A percentile compares a stretch with the other conserved stretches of the same genome.
Evolutionary conservation across 1,140 invertebrate species (phyloP).

Genomic region (Drosophila carrolli): DNA sequence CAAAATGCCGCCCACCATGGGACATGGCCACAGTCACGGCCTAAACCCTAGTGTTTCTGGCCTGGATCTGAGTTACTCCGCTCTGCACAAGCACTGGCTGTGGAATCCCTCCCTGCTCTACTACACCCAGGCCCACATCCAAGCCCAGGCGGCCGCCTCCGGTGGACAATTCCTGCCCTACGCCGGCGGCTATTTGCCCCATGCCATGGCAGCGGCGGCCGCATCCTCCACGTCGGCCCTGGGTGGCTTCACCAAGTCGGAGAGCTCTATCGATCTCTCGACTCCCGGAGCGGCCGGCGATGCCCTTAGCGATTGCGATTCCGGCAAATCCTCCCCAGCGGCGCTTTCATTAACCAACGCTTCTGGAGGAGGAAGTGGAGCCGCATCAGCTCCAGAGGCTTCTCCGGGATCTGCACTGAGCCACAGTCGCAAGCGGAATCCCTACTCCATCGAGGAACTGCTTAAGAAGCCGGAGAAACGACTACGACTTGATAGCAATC

Average conservation of each 20-base stretch:
- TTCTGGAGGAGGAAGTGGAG: conserved; percentile 4
- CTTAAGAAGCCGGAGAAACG: conserved; percentile 91
- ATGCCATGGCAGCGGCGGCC: conserved; percentile 57
- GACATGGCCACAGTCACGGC: conserved; percentile 43
- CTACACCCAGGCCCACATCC: conserved; percentile 77
- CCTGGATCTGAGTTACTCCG: conserved; percentile 74
- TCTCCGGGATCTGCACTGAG: conserved; percentile 11
- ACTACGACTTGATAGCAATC: conserved; percentile 48
- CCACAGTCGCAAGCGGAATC: conserved; percentile 89
- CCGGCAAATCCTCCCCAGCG: conserved; percentile 79
- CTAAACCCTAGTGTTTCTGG: conserved; percentile 31
- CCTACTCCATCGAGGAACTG: conserved; percentile 94
- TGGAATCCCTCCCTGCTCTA: conserved; percentile 83
- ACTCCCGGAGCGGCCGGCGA: conserved; percentile 55
- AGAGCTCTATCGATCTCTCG: conserved; percentile 78
- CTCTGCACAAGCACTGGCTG: conserved; percentile 81
- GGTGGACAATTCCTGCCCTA: conserved; percentile 71
- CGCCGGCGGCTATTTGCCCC: conserved; percentile 52
- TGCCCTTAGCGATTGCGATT: conserved; percentile 75
- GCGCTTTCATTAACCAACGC: conserved; percentile 45
- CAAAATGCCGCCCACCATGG: conserved; percentile 48
- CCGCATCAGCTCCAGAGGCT: conserved; percentile 9
- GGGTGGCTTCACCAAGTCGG: conserved; percentile 73
- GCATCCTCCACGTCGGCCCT: conserved; percentile 15
- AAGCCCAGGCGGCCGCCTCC: conserved; percentile 62